These are phyloP conservation scores for Tamias sibiricus DNA, from an alignment of 2,113 vertebrate genomes.

Conservation along the genomic window DNA sequence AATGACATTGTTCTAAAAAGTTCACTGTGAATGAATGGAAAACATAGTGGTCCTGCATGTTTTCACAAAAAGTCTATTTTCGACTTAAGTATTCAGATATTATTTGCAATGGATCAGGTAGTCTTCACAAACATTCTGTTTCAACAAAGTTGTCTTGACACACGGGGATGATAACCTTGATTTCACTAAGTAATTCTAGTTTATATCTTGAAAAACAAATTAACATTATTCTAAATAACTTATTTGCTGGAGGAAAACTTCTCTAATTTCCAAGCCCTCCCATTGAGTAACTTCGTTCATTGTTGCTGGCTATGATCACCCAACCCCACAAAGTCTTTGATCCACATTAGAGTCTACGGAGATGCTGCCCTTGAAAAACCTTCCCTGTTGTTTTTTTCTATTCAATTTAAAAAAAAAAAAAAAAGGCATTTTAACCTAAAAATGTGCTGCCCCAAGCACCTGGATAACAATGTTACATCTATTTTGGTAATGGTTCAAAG, in stretches of 20 bases:
- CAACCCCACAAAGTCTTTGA: slow-evolving; percentile 33
- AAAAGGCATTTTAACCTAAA: slow-evolving; percentile 23
- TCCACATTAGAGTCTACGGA: background rate
- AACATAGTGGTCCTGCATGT: rapidly evolving
- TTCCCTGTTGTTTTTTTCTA: slow-evolving; percentile 32
- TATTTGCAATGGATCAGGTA: background rate
- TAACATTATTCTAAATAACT: background rate
- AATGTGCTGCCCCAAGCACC: slow-evolving; percentile 17
- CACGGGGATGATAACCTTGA: slow-evolving; percentile 33
- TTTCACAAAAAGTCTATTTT: background rate
- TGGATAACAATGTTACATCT: background rate
- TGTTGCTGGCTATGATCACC: background rate
- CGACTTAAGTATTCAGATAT: background rate
- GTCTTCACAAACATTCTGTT: background rate
- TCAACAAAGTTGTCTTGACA: background rate
- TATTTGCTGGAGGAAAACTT: slow-evolving; percentile 40
- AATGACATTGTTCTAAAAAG: background rate
- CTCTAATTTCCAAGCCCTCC: slow-evolving; percentile 50
- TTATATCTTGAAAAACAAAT: slow-evolving; percentile 62
- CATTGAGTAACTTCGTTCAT: background rate
- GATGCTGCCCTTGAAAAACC: slow-evolving; percentile 65
- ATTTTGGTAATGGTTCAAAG: slow-evolving; percentile 58
- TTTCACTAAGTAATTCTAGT: slow-evolving; percentile 38
- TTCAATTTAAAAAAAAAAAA: background rate
- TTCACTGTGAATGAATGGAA: background rate